Conservation (phyloP, 1,140 invertebrate genomes). For the Wiebesia pumilae region DNA sequence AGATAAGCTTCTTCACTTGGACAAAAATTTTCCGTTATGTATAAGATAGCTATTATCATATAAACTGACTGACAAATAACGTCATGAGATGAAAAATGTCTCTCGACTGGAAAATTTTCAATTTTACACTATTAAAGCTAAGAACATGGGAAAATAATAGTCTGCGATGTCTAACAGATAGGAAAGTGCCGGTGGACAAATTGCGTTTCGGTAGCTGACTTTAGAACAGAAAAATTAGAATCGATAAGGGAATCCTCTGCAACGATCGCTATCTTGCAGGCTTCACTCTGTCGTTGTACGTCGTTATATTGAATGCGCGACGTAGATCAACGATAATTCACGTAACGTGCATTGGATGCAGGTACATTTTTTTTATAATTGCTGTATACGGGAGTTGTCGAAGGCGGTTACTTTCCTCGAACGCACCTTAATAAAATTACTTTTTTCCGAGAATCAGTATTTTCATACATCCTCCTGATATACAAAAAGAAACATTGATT, state of each 20-base stretch:
- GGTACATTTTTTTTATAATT: background rate
- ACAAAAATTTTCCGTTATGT: too few relatives aligned
- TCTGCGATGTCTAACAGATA: background rate
- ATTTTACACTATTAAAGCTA: background rate
- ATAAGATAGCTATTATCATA: too few relatives aligned
- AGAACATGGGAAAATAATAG: background rate
- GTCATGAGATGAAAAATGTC: background rate
- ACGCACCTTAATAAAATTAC: too few relatives aligned
- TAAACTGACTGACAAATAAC: too few relatives aligned
- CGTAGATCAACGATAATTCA: background rate
- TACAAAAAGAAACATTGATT: too few relatives aligned
- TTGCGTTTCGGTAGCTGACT: background rate
- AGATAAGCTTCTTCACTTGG: too few relatives aligned
- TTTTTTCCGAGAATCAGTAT: too few relatives aligned
- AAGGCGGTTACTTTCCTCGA: background rate
- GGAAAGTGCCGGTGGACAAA: background rate
- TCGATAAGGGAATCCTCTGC: background rate
- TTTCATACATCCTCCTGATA: too few relatives aligned
- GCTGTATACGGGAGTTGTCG: background rate
- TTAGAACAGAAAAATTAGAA: conserved; percentile 12
- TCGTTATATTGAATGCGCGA: background rate
- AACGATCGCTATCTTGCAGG: background rate
- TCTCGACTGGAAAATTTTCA: background rate
- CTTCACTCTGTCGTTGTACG: background rate
- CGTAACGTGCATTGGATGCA: background rate